Conservation (phyloP, 2,797 vertebrate genomes). For the Peromyscus eremicus region DNA sequence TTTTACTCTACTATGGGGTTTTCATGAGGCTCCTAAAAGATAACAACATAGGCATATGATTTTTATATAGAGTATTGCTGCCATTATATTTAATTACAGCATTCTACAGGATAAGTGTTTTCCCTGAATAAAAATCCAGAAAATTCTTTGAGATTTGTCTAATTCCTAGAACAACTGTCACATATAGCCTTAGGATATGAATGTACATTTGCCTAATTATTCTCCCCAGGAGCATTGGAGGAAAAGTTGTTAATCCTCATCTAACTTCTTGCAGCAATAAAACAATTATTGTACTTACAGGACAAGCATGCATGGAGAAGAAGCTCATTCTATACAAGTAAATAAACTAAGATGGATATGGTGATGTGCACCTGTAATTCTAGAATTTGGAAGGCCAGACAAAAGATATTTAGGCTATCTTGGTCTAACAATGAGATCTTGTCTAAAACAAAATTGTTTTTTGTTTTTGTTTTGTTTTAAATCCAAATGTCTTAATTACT, state of each 20-base stretch:
- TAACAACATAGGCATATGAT: neutral
- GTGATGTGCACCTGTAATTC: neutral
- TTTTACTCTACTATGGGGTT: neutral
- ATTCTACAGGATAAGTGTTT: slow-evolving; percentile 64
- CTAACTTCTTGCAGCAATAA: slow-evolving; percentile 28
- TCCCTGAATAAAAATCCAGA: slow-evolving; percentile 63
- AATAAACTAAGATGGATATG: neutral
- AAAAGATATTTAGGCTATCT: neutral
- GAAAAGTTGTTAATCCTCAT: neutral
- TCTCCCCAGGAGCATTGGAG: neutral
- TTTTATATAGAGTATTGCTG: slow-evolving; percentile 46
- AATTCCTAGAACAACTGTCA: slow-evolving; percentile 33
- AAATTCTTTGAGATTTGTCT: slow-evolving; percentile 39
- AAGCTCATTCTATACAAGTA: neutral
- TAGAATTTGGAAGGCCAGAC: neutral
- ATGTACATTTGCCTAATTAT: slow-evolving; percentile 23
- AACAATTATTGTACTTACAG: neutral
- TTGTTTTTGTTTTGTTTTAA: neutral
- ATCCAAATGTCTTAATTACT: neutral
- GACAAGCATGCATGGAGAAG: slow-evolving; percentile 7
- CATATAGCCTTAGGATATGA: neutral
- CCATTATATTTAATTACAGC: slow-evolving; percentile 48
- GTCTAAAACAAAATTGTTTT: neutral
- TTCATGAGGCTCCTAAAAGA: neutral
- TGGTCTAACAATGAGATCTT: neutral